phyloP scores from a whole-genome alignment of 2,888 invertebrate species.

The Nasonovia ribisnigri region DNA sequence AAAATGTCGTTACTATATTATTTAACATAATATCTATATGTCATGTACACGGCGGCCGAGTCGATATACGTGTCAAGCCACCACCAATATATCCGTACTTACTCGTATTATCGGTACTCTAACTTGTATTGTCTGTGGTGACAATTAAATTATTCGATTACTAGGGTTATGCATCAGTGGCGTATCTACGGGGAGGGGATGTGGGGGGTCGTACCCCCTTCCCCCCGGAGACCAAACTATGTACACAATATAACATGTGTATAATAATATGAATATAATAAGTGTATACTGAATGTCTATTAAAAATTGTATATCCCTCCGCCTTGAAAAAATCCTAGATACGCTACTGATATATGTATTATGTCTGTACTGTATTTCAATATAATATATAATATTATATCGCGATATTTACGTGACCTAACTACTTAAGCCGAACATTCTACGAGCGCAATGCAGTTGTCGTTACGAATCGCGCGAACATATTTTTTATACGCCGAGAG shows the following conservation, averaged over 20 bases:
- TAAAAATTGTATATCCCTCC: too few species aligned
- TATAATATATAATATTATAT: neutral
- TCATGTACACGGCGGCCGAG: neutral
- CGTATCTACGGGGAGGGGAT: too few species aligned
- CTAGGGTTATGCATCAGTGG: too few species aligned
- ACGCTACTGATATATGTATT: too few species aligned
- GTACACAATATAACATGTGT: too few species aligned
- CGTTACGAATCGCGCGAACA: neutral
- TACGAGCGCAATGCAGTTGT: neutral
- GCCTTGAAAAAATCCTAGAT: too few species aligned
- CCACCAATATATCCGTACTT: neutral
- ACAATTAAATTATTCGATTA: neutral
- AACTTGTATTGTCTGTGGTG: neutral
- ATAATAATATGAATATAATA: too few species aligned
- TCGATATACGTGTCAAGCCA: neutral
- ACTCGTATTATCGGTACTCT: neutral
- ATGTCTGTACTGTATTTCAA: neutral
- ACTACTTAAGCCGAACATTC: neutral
- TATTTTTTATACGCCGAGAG: neutral
- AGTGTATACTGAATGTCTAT: too few species aligned
- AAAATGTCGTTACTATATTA: neutral
- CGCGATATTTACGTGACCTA: neutral
- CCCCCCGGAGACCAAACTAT: too few species aligned
- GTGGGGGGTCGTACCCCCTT: too few species aligned
- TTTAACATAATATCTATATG: too few species aligned